These are phyloP conservation scores for Chouioia cunea DNA, from an alignment of 2,888 invertebrate species.

Conservation along the genomic window DNA sequence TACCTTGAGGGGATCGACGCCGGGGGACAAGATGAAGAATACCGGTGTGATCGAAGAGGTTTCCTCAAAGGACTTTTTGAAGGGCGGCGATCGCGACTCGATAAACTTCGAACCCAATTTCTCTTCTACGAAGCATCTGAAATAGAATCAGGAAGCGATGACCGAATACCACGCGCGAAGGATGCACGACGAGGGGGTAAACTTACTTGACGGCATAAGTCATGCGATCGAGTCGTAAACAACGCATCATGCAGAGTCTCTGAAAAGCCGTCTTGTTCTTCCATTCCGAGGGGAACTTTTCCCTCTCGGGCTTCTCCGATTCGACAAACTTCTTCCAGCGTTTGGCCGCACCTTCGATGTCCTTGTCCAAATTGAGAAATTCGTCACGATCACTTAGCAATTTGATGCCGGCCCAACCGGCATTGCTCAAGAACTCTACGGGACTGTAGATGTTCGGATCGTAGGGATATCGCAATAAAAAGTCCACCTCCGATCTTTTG, in stretches of 20 bases:
- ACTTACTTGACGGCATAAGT: constrained; percentile 85
- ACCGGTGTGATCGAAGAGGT: constrained; percentile 87
- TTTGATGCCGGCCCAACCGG: constrained; percentile 86
- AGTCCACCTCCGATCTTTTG: constrained; percentile 83
- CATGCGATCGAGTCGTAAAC: constrained; percentile 93
- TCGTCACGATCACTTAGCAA: constrained; percentile 82
- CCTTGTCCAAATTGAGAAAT: constrained; percentile 87
- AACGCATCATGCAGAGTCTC: constrained; percentile 91
- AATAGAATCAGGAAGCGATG: too few relatives aligned
- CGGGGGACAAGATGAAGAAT: constrained; percentile 94
- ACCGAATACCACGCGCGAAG: too few relatives aligned
- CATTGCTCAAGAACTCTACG: constrained; percentile 84
- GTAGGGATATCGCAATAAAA: constrained; percentile 86
- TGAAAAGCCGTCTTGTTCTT: constrained; percentile 89
- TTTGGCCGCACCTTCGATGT: constrained; percentile 91
- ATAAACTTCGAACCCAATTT: constrained; percentile 87
- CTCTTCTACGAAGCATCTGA: constrained; percentile 88
- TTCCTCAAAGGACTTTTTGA: constrained; percentile 88
- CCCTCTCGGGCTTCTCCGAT: constrained; percentile 92
- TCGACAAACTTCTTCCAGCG: constrained; percentile 95
- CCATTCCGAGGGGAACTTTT: constrained; percentile 96
- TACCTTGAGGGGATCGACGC: constrained; percentile 92
- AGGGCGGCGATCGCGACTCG: constrained; percentile 82
- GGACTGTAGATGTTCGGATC: constrained; percentile 81
- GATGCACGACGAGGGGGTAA: too few relatives aligned